Conservation (phyloP, 2,797 vertebrate genomes). For the Enteromius fasciolatus region DNA sequence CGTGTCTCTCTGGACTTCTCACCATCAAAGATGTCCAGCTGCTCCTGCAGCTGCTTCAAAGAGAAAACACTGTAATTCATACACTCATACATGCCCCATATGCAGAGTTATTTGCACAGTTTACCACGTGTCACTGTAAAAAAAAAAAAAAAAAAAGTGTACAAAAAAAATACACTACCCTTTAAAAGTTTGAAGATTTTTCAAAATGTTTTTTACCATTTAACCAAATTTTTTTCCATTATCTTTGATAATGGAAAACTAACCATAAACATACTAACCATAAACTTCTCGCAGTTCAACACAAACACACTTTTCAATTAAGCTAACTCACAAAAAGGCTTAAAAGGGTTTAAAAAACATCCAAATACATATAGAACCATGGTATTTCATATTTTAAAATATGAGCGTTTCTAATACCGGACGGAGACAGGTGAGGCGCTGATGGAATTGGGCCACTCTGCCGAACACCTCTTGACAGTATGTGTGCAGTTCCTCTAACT, state of each 20-base stretch:
- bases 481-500: slow-evolving; percentile 90
- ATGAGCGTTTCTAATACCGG: slow-evolving; percentile 67
- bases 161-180: not conserved
- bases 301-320: not conserved
- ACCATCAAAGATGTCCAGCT: slow-evolving; percentile 78
- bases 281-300: not conserved
- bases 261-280: too few species aligned
- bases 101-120: not conserved
- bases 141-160: too few species aligned
- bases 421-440: slow-evolving; percentile 82
- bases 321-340: not conserved
- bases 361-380: not conserved
- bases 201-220: not conserved
- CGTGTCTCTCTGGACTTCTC: slow-evolving; percentile 80
- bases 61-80: not conserved
- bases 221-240: too few species aligned
- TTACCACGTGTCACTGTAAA: not conserved
- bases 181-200: not conserved
- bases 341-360: not conserved
- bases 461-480: slow-evolving; percentile 95
- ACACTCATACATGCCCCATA: too few species aligned
- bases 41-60: slow-evolving; percentile 75
- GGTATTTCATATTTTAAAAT: not conserved
- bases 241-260: too few species aligned
- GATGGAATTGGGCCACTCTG: slow-evolving; percentile 89